Percentiles rank a stretch among this genome's conserved stretches.
phyloP scores from a whole-genome alignment of 2,797 vertebrate species.

The Eleutherodactylus coqui region DNA sequence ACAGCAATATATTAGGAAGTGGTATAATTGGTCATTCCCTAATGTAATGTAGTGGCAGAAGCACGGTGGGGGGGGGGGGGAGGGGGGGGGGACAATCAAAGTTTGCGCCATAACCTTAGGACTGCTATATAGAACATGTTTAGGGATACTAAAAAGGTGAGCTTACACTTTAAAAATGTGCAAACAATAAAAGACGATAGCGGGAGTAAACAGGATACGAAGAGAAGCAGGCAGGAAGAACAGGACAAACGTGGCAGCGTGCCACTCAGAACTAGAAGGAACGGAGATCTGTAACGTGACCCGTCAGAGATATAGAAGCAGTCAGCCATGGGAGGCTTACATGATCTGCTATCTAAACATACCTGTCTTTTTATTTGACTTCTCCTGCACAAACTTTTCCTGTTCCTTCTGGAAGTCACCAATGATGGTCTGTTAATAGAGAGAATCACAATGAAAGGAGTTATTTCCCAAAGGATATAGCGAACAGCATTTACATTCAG shows the following conservation, averaged over 20 bases:
- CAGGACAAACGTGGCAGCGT: background rate
- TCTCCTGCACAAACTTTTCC: slow-evolving; percentile 94
- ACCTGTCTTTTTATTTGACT: slow-evolving; percentile 93
- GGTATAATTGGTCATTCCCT: no score
- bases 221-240: background rate
- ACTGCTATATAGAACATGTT: background rate
- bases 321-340: no score
- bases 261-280: background rate
- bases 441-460: background rate
- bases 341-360: background rate
- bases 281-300: background rate
- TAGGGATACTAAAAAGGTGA: background rate
- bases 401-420: slow-evolving; percentile 99
- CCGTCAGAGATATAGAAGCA: background rate
- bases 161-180: background rate
- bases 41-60: no score
- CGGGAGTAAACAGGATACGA: background rate
- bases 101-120: no score
- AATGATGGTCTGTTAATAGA: slow-evolving; percentile 87
- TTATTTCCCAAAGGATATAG: background rate
- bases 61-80: no score
- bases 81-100: no score
- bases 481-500: background rate
- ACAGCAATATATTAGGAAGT: no score
- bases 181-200: background rate